Evolutionary conservation across 2,113 vertebrate genomes (phyloP).

Genomic region (Elanoides forficatus): DNA sequence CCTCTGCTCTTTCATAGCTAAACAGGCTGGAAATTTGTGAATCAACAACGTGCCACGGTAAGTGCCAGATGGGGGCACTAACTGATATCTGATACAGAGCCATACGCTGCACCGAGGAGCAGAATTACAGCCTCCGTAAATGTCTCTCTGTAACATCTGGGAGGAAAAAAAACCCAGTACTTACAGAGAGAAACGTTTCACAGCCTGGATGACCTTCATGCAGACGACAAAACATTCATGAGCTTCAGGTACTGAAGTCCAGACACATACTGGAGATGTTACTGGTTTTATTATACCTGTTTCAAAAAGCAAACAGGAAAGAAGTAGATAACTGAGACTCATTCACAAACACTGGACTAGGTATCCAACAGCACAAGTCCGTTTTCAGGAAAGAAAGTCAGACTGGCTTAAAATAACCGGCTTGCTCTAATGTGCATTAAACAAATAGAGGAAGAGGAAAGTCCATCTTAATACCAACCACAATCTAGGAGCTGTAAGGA

Average conservation of each 20-base stretch:
- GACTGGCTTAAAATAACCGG: background rate
- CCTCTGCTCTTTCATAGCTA: background rate
- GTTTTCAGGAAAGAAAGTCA: background rate
- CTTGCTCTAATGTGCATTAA: background rate
- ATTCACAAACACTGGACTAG: background rate
- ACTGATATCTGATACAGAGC: background rate
- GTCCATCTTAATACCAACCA: background rate
- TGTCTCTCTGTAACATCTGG: background rate
- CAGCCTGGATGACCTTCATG: background rate
- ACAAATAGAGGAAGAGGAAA: background rate
- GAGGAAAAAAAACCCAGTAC: background rate
- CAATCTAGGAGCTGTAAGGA: background rate
- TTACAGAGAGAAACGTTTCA: background rate
- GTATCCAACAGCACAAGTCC: background rate
- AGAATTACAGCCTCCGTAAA: background rate
- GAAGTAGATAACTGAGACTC: too few relatives aligned
- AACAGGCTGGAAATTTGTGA: background rate
- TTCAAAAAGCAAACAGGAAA: background rate
- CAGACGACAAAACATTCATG: background rate
- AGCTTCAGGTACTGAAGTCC: background rate
- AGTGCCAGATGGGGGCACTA: background rate
- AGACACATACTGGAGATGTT: background rate
- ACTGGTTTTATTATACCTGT: background rate
- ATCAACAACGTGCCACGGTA: too few relatives aligned
- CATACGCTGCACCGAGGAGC: fast-evolving